Conservation (phyloP, 2,113 vertebrate species). For the Pelecanoides urinatrix region DNA sequence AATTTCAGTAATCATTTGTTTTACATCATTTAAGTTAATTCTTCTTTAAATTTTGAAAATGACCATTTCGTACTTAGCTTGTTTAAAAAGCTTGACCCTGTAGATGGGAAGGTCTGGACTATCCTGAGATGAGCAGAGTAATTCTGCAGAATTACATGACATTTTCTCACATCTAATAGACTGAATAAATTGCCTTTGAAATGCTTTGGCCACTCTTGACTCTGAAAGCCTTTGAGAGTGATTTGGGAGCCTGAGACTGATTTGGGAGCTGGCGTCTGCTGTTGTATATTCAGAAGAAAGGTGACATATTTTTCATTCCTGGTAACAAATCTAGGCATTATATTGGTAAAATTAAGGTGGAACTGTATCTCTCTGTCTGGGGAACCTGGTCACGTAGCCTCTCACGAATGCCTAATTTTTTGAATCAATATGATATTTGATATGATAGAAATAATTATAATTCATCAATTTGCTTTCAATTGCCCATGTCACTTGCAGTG, state of each 20-base stretch:
- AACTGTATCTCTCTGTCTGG: neutral
- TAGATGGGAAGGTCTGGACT: neutral
- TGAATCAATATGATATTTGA: neutral
- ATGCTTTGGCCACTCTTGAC: neutral
- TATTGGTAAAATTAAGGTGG: neutral
- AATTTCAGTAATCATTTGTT: neutral
- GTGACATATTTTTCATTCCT: neutral
- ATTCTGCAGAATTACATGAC: neutral
- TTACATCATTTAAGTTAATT: neutral
- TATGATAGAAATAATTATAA: neutral
- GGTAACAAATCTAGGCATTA: neutral
- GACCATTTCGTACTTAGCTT: neutral
- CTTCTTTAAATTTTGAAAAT: neutral
- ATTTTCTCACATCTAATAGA: neutral
- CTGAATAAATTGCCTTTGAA: slow-evolving; percentile 2
- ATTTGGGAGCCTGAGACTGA: neutral
- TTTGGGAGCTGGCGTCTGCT: neutral
- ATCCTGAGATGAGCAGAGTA: neutral
- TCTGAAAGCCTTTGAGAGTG: neutral
- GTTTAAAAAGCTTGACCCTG: neutral
- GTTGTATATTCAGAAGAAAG: neutral
- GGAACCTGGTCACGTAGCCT: neutral
- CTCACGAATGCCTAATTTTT: neutral
- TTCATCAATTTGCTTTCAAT: neutral
- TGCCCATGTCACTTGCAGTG: neutral